phyloP scores from a whole-genome alignment of 2,797 vertebrate species.

The Lagorchestes hirsutus region DNA sequence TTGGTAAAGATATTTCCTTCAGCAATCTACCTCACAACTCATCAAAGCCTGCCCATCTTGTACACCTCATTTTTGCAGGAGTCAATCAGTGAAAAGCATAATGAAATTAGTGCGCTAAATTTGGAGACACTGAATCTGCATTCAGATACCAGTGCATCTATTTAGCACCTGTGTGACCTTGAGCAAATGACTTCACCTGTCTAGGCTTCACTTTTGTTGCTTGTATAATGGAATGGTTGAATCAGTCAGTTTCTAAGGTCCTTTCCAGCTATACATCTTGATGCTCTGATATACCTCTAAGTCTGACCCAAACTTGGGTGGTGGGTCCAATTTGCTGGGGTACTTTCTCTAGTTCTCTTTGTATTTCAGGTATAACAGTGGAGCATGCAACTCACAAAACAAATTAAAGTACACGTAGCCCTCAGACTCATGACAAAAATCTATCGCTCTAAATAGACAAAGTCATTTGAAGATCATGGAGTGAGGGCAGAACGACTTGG shows the following conservation, averaged over 20 bases:
- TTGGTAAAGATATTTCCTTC: not conserved
- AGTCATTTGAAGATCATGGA: not conserved
- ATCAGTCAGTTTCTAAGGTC: not conserved
- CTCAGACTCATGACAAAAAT: conserved; percentile 13
- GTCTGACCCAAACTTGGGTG: not conserved
- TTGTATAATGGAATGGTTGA: not conserved
- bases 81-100: not conserved
- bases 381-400: not conserved
- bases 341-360: conserved; percentile 18
- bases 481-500: not conserved
- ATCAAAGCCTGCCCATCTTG: not conserved
- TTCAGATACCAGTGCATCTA: not conserved
- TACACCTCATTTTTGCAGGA: not conserved
- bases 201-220: conserved; percentile 6
- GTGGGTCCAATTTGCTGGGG: not conserved
- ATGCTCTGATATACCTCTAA: not conserved
- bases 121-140: not conserved
- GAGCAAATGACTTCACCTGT: conserved; percentile 8
- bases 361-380: not conserved
- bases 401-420: not conserved
- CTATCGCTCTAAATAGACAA: conserved; percentile 5
- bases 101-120: not conserved
- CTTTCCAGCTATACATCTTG: not conserved
- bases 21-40: not conserved
- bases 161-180: not conserved